Base-by-base conservation (phyloP, 2,797 vertebrate genomes). In the Neoniphon sammara region DNA sequence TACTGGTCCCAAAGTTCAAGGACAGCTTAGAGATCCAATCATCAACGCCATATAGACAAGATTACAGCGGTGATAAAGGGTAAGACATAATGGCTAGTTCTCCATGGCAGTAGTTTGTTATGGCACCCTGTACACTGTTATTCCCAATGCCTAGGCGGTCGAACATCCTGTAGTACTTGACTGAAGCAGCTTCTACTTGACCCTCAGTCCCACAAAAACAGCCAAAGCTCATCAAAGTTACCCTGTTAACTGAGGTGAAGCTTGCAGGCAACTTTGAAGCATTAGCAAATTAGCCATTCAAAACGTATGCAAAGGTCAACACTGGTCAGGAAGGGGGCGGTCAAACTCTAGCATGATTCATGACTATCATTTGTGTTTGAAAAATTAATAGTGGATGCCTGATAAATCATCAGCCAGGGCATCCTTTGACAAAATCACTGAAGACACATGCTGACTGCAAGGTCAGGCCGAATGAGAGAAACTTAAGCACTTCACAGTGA, bases 301-400 rank as follows among this genome's bases (percentile, higher is more conserved):
- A 83, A 89, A 82, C 66, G 66, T 73, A 81, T 81, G 85, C 82
- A 91, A 83, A 88, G 88, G 90, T 90, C 88, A 85, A 78, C 71
- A 75, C 47, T 83, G 90, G 90, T 88, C 89, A 85, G 61, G 77
- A 87, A 83, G 67, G 87, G 86, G 87, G 80, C 73, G 83, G 88
- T 75, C 87, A 80, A 69, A 60, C 25, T 66, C 73, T 62, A 73
- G 74, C 73, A 75, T 93, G 92, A 94, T 93, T 95, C 94, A 93
- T 93, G 88, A 83, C 86, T 70, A 78, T 91, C 88, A 93, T 94
- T 93, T 93, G 85, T 85, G 83, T 83, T 88, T 91, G 84, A 91
- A 88, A 90, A 92, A 93, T 92, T 58, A 91, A 90, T 88, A 84
- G 77, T 64, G 75, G 79, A 50, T 21, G 70, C 77, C 85, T 86